These are phyloP conservation scores for Zootermopsis nevadensis DNA, from an alignment of 2,888 invertebrate genomes.

Conservation along the genomic window DNA sequence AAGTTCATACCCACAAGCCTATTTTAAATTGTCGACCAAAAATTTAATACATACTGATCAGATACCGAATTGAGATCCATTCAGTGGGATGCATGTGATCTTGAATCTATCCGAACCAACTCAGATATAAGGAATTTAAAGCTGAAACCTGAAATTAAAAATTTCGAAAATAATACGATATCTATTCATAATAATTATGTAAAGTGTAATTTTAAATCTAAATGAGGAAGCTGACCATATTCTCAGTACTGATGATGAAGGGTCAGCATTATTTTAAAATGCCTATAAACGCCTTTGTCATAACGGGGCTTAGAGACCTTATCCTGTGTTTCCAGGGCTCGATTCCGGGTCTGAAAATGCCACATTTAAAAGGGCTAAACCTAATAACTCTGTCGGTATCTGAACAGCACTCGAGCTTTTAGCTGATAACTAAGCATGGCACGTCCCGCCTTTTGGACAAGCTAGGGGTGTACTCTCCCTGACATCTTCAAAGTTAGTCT, in stretches of 20 bases:
- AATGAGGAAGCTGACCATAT: too few relatives aligned
- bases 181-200: too few relatives aligned
- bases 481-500: background rate
- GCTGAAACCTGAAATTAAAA: too few relatives aligned
- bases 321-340: background rate
- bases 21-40: too few relatives aligned
- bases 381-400: conserved; percentile 13
- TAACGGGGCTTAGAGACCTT: background rate
- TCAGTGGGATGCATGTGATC: too few relatives aligned
- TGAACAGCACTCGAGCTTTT: background rate
- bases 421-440: background rate
- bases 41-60: too few relatives aligned
- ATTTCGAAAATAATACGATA: too few relatives aligned
- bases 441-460: background rate
- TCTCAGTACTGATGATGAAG: background rate
- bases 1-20: too few relatives aligned
- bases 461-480: background rate
- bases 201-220: too few relatives aligned
- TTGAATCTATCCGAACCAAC: too few relatives aligned
- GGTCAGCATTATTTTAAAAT: background rate
- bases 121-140: too few relatives aligned
- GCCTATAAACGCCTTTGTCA: background rate
- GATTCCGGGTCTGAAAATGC: background rate
- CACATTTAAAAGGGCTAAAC: background rate
- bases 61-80: too few relatives aligned